Percentiles rank a stretch among this genome's conserved stretches.
Evolutionary conservation across 2,888 invertebrate species (phyloP).

Genomic region (Minunthozetes semirufus): DNA sequence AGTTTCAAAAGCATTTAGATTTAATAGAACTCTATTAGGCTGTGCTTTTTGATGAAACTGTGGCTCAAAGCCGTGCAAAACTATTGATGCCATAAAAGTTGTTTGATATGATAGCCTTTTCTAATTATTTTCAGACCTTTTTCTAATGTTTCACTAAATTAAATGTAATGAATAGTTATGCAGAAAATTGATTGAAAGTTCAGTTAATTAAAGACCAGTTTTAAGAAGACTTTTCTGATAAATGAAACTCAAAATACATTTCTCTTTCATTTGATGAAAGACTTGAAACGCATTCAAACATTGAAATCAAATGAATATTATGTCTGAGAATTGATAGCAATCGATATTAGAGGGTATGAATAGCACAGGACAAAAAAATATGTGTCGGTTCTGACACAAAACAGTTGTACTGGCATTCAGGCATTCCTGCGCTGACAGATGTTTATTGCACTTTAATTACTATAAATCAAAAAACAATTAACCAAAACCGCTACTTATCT

Average conservation of each 20-base stretch:
- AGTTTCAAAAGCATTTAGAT: conserved; percentile 4
- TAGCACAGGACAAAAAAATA: too few species aligned
- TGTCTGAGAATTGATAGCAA: neutral
- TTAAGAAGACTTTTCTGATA: neutral
- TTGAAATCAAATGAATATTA: neutral
- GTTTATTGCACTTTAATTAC: neutral
- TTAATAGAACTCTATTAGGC: neutral
- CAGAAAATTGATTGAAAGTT: neutral
- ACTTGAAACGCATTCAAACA: neutral
- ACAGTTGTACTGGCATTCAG: neutral
- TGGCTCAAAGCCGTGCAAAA: neutral
- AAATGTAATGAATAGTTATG: neutral
- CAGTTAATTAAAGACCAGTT: neutral
- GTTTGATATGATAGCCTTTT: neutral
- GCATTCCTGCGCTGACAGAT: too few species aligned
- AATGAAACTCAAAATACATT: neutral
- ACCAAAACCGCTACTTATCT: neutral
- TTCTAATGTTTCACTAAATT: neutral
- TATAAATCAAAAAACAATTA: neutral
- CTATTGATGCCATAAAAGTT: neutral
- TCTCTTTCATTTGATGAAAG: neutral
- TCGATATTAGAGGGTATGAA: too few species aligned
- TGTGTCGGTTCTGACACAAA: neutral
- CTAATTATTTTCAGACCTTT: conserved; percentile 1
- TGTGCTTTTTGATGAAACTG: neutral